Percentiles rank a stretch among this genome's conserved stretches.
These are phyloP conservation scores for Drosophila mulleri DNA, from an alignment of 2,888 invertebrate genomes.

Conservation along the genomic window DNA sequence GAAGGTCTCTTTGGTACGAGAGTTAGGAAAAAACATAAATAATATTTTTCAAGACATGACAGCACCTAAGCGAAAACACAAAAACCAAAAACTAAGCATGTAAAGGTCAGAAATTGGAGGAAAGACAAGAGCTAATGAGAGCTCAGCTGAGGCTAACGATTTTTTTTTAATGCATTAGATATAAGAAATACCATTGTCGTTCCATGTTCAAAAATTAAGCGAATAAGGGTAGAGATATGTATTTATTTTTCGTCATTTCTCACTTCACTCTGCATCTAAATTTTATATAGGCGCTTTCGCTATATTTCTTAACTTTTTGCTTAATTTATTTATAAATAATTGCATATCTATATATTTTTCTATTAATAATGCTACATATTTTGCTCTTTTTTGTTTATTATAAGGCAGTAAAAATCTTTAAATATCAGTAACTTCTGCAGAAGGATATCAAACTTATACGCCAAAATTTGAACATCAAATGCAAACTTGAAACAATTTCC, in stretches of 20 bases:
- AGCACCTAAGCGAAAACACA: neutral
- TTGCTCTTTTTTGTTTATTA: too few species aligned
- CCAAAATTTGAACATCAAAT: neutral
- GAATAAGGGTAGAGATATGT: neutral
- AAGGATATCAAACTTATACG: neutral
- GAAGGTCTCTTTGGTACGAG: slow-evolving; percentile 35
- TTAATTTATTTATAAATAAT: neutral
- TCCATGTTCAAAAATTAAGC: neutral
- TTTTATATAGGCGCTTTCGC: neutral
- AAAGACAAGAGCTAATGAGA: slow-evolving; percentile 1
- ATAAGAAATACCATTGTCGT: neutral
- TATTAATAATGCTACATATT: too few species aligned
- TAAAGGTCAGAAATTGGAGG: slow-evolving; percentile 42
- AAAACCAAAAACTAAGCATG: neutral
- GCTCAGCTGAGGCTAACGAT: slow-evolving; percentile 11
- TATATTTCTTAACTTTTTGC: too few species aligned
- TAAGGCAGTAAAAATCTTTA: too few species aligned
- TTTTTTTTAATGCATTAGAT: slow-evolving; percentile 4
- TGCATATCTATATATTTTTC: neutral
- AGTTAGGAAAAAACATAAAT: slow-evolving; percentile 12
- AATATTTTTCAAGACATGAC: slow-evolving; percentile 23
- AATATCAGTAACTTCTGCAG: neutral
- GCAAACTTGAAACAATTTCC: neutral
- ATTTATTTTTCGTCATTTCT: neutral
- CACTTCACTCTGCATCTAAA: neutral